Conservation (phyloP, 1,140 invertebrate species). For the Apis laboriosa region DNA sequence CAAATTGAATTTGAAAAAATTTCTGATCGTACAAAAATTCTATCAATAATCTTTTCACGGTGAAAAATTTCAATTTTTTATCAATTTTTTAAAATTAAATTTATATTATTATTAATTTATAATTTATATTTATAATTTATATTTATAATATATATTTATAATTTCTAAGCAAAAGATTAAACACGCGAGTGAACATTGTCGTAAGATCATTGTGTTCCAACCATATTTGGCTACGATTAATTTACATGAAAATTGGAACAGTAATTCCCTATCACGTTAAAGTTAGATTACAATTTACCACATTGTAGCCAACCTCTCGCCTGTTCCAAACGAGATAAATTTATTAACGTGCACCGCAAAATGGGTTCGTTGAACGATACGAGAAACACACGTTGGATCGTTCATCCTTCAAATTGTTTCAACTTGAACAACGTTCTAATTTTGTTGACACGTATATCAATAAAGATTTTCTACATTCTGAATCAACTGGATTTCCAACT, state of each 20-base stretch:
- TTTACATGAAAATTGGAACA: not conserved
- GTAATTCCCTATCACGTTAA: not conserved
- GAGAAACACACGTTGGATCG: conserved; percentile 18
- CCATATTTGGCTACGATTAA: too few relatives aligned
- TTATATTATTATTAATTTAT: too few relatives aligned
- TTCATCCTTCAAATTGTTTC: not conserved
- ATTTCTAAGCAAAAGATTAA: too few relatives aligned
- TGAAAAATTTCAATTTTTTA: too few relatives aligned
- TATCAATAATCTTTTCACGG: too few relatives aligned
- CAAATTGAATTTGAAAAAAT: too few relatives aligned
- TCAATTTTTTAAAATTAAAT: too few relatives aligned
- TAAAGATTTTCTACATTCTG: not conserved
- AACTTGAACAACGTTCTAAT: not conserved
- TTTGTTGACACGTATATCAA: not conserved
- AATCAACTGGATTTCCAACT: too few relatives aligned
- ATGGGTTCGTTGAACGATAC: conserved; percentile 34
- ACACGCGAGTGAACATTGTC: not conserved
- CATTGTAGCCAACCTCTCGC: not conserved
- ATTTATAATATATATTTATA: too few relatives aligned
- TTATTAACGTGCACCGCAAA: conserved; percentile 3
- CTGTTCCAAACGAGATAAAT: not conserved
- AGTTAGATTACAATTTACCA: not conserved
- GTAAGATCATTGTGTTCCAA: too few relatives aligned
- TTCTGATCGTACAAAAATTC: too few relatives aligned
- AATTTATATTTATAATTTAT: too few relatives aligned